Evolutionary conservation across 2,888 invertebrate species (phyloP).

Genomic region (Bellardia pandia): DNA sequence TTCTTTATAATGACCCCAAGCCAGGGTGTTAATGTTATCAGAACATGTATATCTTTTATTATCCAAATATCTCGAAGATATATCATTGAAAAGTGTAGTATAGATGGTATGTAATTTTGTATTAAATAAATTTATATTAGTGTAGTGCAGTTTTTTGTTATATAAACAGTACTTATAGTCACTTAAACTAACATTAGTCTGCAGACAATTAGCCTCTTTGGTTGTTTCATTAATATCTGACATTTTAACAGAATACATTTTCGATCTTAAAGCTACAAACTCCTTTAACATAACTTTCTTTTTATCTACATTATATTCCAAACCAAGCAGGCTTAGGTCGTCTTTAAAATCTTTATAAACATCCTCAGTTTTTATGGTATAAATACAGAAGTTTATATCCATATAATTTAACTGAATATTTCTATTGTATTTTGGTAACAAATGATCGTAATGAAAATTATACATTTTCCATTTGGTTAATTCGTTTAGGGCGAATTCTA

Average conservation of each 20-base stretch:
- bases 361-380: constrained; percentile 61
- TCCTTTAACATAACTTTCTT: constrained; percentile 44
- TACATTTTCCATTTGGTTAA: constrained; percentile 69
- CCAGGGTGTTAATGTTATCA: constrained; percentile 6
- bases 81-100: background rate
- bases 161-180: no score
- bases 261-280: constrained; percentile 53
- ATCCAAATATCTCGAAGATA: background rate
- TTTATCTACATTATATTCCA: no score
- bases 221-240: background rate
- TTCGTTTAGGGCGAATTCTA: constrained; percentile 65
- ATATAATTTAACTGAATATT: constrained; percentile 54
- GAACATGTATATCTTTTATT: background rate
- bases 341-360: constrained; percentile 65
- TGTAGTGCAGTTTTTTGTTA: no score
- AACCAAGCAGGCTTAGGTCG: background rate
- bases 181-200: background rate
- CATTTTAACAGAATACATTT: constrained; percentile 22
- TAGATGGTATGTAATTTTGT: background rate
- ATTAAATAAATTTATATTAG: background rate
- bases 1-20: constrained; percentile 12
- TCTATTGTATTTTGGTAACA: constrained; percentile 37
- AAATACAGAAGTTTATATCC: constrained; percentile 64
- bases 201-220: background rate
- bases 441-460: constrained; percentile 67